Base-by-base conservation (phyloP, 2,888 invertebrate genomes). In the Drosophila kambysellisi region DNA sequence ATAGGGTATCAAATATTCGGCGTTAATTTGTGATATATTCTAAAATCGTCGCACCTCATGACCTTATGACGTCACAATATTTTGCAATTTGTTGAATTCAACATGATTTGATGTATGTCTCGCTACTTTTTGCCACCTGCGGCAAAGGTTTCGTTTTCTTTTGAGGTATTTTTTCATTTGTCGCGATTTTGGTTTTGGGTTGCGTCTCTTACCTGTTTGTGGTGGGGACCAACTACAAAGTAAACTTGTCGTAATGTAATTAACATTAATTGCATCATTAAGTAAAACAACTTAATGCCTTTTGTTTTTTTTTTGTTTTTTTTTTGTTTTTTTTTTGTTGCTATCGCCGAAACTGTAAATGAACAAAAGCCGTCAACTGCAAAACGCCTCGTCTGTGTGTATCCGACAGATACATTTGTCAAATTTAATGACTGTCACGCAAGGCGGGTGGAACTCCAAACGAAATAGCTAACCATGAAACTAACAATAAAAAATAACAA, bases 221-320 rank as follows among this genome's bases (percentile, higher is more conserved):
- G 17, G 30, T 9, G 15, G 39, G 17, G 37, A 52, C 63, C 54
- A 51, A 70, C 60, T 15, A 43, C 25, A 39, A 67, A 58, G 60
- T 52, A 62, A 78, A 70, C 51, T 70, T 66, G 59, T 60, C 74
- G 82, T 79, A 77, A 78, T 75, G 83, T 70, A 81, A 88, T 89
- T 80, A 82, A 77, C 89, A 76, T 77, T 88, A 88, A 88, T 88
- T 86, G 84, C 88, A 79, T 79, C 89, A 88, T 86, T 89, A 89
- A 82, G 75, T 82, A 67, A 74, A 76, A 83, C 88, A 88, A 76
- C 77, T 88, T 84, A 81, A 82, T 86, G 88, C 69, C 71, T 74
- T 75, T 83, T n/a, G 5, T 6, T 12, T 25, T 20, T 5, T 43
- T 17, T 50, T 50, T 30, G 1, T 59, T 32, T 20, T 20, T 46